Base-by-base conservation (phyloP, 2,888 invertebrate species). In the Pediacus dermestoides region DNA sequence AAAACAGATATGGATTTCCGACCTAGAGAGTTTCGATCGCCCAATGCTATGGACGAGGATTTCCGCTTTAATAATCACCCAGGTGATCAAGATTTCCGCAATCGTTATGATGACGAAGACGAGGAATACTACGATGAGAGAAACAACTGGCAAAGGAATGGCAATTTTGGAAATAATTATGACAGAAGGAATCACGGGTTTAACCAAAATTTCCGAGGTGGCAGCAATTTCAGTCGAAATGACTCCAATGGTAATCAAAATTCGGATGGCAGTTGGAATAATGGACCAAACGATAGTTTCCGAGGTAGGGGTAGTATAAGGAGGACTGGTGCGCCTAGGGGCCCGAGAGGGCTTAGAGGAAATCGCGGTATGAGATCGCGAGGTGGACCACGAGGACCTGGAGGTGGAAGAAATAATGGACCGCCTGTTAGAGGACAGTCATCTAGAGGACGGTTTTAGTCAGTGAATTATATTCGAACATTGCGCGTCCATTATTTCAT, bases 41-140 rank as follows among this genome's bases (percentile, higher is more conserved):
- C 3, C n/a, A 9, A 34, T 37, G 23, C 28, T 21, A 45, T 37
- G 7, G 50, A 52, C 23, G 47, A 48, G 33, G 53, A 55, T 18
- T 56, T 42, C 32, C 46, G 56, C 4, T 34, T 26, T 18, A 39
- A 32, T 6, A 14, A 10, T 12, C 21, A 31, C 13, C 42, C 48
- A 11, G 48, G 69, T 42, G 66, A 70, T 36, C 67, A 67, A 40
- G 69, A 70, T 51, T 64, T 66, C 48, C 66, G 70, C 39, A 63
- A 70, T 43, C 67, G 71, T 53, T 44, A 53, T 39, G 49, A 55
- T 26, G 51, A 53, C 34, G 38, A 52, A 40, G 52, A 21, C 31
- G 72, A 70, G 10, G 51, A 72, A 61, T 70, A 72, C 48, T 63
- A 64, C 30, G 61, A 60, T 57, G 70, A 72, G 16, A 66, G 65